Evolutionary conservation across 2,113 vertebrate species (phyloP), one percentile per base, ranked within the genome.

Genomic region (Sphyrna mokarran): DNA sequence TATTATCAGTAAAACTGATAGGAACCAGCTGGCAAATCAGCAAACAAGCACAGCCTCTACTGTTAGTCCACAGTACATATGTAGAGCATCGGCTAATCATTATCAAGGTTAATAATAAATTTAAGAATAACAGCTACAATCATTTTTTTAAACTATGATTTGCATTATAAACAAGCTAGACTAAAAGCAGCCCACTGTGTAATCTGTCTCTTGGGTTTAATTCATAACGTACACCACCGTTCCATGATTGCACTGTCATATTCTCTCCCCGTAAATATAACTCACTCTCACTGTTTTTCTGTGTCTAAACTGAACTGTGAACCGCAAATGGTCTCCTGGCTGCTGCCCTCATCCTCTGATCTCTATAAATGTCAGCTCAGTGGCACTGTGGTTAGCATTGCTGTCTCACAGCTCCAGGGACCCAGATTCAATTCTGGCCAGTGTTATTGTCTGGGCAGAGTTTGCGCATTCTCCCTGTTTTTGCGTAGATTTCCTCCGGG

Each of bases 1-100:
- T 93, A 66, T 68, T 68, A 93, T 93, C 89, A 68, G 89, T 91
- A 91, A 66, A 93, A 33, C 89, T 93, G 89, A 33, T 93, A 18
- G n/a, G 61, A 68, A 33, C 33, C 89, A 66, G 89, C 89, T 93
- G 89, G 89, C n/a, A 93, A 22, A 93, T 93, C 61, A n/a, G 89
- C 89, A 93, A 93, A 93, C 89, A 93, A 93, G 89, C 37, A 20
- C n/a, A 63, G 89, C 33, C 63, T 91, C 63, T 20, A 10, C 58
- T 66, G 20, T n/a, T 33, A 37, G 89, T 66, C 61, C 63, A 93
- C 63, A 66, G 20, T 37, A 40, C 61, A 93, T 66, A 93, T 66
- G 54, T 58, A 66, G 18, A 40, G 16, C 33, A 66, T 93, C 58
- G 22, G n/a, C 89, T 66, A 66, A 68, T 93, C n/a, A 7, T 68